Evolutionary conservation across 2,797 vertebrate genomes (phyloP).

Genomic region (Orestias chungarensis): DNA sequence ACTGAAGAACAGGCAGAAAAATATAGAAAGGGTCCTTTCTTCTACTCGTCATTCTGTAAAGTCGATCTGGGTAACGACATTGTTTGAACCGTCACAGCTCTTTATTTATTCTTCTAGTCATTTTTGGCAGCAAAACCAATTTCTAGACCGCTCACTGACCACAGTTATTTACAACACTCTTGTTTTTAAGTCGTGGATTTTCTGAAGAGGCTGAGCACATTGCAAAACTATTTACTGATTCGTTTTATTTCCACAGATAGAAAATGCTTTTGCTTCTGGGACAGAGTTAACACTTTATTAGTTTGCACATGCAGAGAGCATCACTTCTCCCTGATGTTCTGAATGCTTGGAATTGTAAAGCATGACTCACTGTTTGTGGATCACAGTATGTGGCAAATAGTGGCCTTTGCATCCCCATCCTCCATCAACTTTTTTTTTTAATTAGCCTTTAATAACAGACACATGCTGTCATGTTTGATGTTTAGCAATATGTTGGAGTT

Average conservation of each 20-base stretch:
- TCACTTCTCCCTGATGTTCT: constrained; percentile 5
- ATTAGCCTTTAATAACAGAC: constrained; percentile 11
- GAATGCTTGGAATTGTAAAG: constrained; percentile 16
- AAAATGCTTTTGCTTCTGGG: constrained; percentile 20
- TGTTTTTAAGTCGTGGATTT: constrained; percentile 10
- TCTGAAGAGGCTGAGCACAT: constrained; percentile 1
- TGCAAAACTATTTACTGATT: constrained; percentile 12
- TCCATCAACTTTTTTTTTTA: not conserved
- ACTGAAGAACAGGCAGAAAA: constrained; percentile 10
- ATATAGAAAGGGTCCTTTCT: not conserved
- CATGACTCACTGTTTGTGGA: constrained; percentile 14
- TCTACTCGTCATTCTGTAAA: not conserved
- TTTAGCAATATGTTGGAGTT: not conserved
- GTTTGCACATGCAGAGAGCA: constrained; percentile 13
- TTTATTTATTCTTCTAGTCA: constrained; percentile 7
- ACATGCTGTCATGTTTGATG: not conserved
- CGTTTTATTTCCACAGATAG: constrained; percentile 23
- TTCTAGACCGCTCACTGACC: constrained; percentile 2
- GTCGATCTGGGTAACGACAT: constrained; percentile 10
- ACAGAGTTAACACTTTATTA: not conserved
- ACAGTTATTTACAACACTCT: constrained; percentile 9
- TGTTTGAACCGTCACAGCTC: constrained; percentile 2
- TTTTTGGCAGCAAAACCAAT: constrained; percentile 8
- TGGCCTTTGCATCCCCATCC: not conserved
- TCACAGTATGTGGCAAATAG: constrained; percentile 6